These are phyloP conservation scores for Furcifer pardalis DNA, from an alignment of 2,797 vertebrate genomes.

Conservation along the genomic window DNA sequence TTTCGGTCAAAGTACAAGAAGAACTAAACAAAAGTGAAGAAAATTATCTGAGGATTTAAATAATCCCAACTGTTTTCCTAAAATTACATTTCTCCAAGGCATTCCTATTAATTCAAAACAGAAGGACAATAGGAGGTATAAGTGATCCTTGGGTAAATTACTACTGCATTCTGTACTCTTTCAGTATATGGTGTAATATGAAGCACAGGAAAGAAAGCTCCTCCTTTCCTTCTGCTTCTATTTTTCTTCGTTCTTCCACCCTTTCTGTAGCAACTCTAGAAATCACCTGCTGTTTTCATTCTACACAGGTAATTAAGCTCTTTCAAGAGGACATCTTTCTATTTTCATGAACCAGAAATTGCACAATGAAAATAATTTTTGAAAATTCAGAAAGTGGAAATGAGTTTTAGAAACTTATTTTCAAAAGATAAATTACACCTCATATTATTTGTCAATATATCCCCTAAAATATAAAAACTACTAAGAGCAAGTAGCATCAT, in stretches of 20 bases:
- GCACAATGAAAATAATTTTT: neutral
- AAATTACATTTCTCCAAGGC: conserved; percentile 8
- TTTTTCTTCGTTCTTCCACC: conserved; percentile 54
- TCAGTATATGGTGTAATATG: conserved; percentile 51
- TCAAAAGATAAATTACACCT: neutral
- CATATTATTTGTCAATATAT: neutral
- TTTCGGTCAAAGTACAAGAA: conserved; percentile 32
- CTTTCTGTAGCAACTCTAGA: conserved; percentile 61
- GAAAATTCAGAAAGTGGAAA: too few species aligned
- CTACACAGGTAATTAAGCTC: neutral
- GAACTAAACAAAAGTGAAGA: conserved; percentile 24
- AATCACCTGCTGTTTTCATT: conserved; percentile 35
- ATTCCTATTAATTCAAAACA: conserved; percentile 26
- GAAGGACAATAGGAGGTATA: conserved; percentile 25
- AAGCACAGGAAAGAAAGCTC: conserved; percentile 45
- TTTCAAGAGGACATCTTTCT: conserved; percentile 1
- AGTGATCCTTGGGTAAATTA: conserved; percentile 59
- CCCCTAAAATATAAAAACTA: neutral
- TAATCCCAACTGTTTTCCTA: conserved; percentile 38
- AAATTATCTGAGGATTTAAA: conserved; percentile 29
- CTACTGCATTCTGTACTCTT: conserved; percentile 29
- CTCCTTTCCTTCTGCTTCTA: conserved; percentile 68
- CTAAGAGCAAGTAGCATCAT: neutral
- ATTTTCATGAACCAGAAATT: neutral
- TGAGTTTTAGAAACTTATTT: neutral